Percentiles rank a stretch among this genome's conserved stretches.
Evolutionary conservation across 2,888 invertebrate species (phyloP).

Genomic region (Branchipolynoe longqiensis): DNA sequence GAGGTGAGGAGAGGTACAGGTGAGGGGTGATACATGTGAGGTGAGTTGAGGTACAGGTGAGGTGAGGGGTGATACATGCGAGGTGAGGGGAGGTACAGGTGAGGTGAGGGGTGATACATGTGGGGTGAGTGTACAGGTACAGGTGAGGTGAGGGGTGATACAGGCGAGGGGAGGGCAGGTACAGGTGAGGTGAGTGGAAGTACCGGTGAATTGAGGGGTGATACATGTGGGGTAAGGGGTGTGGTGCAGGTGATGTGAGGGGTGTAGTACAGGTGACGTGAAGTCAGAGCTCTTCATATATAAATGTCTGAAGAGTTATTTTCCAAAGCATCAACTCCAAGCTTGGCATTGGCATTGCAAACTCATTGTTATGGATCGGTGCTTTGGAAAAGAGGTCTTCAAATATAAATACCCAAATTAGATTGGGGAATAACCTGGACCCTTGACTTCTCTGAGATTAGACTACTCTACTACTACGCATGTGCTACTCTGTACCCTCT

Average conservation of each 20-base stretch:
- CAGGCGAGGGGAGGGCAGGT: neutral
- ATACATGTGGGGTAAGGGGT: neutral
- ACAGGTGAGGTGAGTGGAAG: neutral
- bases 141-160: neutral
- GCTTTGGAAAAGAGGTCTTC: no score
- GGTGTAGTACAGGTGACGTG: neutral
- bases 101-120: neutral
- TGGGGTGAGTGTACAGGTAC: neutral
- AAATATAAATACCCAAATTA: no score
- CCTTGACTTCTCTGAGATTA: no score
- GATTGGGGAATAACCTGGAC: no score
- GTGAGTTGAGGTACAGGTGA: neutral
- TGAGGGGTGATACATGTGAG: neutral
- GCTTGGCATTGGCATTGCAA: no score
- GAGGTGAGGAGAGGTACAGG: neutral
- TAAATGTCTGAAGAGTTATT: no score
- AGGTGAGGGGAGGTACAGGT: neutral
- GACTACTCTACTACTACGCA: no score
- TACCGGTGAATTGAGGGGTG: neutral
- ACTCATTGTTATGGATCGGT: no score
- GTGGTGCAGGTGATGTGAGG: neutral
- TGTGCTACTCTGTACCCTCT: no score
- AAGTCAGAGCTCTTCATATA: no score
- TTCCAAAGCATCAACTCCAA: no score
- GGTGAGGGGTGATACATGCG: neutral